Evolutionary conservation across 2,888 invertebrate genomes (phyloP).

Genomic region (Cerceris rybyensis): DNA sequence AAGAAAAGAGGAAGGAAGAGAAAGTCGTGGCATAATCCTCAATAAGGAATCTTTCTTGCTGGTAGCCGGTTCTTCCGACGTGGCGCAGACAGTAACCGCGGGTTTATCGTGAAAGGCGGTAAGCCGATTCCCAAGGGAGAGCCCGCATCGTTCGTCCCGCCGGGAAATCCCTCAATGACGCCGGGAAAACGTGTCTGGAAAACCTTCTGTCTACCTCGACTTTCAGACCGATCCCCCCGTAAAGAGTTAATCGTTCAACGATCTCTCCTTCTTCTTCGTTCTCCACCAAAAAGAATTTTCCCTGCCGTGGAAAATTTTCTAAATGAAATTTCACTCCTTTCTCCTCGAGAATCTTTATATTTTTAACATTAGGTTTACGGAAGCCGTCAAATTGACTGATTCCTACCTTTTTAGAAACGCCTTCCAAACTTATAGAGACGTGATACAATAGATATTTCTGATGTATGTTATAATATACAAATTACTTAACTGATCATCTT

Average conservation of each 20-base stretch:
- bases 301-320: too few relatives aligned
- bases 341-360: not conserved
- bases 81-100: not conserved
- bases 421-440: too few relatives aligned
- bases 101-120: conserved; percentile 17
- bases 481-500: too few relatives aligned
- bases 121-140: conserved; percentile 22
- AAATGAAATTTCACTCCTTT: too few relatives aligned
- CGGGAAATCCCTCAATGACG: conserved; percentile 16
- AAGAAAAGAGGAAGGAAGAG: too few relatives aligned
- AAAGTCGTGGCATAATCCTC: not conserved
- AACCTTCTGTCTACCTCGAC: not conserved
- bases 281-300: not conserved
- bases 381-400: too few relatives aligned
- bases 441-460: too few relatives aligned
- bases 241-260: not conserved
- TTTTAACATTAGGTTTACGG: too few relatives aligned
- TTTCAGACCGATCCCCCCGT: not conserved
- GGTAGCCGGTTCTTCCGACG: not conserved
- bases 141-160: conserved; percentile 3
- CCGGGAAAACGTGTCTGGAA: conserved; percentile 6
- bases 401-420: too few relatives aligned
- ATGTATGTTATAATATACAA: too few relatives aligned
- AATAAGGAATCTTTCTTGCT: conserved; percentile 2
- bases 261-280: not conserved